Base-by-base conservation (phyloP, 2,113 vertebrate genomes). In the Limnothrissa miodon region DNA sequence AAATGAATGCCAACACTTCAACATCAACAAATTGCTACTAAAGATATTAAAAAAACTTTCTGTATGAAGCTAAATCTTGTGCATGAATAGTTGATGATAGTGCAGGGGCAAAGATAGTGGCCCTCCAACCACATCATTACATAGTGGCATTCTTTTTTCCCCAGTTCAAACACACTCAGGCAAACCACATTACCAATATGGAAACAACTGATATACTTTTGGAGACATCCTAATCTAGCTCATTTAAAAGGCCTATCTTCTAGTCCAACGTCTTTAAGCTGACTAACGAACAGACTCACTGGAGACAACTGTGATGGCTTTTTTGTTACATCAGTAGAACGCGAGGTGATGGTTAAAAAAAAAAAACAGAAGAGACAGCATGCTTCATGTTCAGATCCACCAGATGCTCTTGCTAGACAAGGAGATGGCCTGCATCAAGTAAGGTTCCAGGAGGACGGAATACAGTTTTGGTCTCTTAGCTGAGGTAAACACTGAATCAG, bases 151-250 rank as follows among this genome's bases (percentile, higher is more conserved):
- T 33, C 66, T 4, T 74, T 74, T 74, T 70, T 74, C 4, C 3
- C 66, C 59, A 5, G 36, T 2, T 74, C 29, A 74, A 74, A 74
- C 36, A 36, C 66, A 74, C 66, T 5, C 66, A 70, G 66, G 10
- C 10, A 4, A 70, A 74, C 66, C 66, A 36, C 66, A 74, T 36
- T 74, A 36, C 33, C 66, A 33, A 74, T 15, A 74, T 74, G 66
- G 66, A 74, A 74, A 74, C 66, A 74, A 74, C 66, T 74, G 66
- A 74, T 74, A 74, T 33, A 15, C 29, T 74, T 74, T 36, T 74
- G 66, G 66, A 74, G 66, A 74, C 29, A 33, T 74, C 66, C 33
- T 74, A 74, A 74, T 74, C 66, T 74, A 33, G 29, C 29, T 29
- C 10, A 33, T 74, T 74, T 74, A 5, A 36, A 74, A 2, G 33